Base-by-base conservation (phyloP, 1,140 invertebrate species). In the Anthonomus grandis region DNA sequence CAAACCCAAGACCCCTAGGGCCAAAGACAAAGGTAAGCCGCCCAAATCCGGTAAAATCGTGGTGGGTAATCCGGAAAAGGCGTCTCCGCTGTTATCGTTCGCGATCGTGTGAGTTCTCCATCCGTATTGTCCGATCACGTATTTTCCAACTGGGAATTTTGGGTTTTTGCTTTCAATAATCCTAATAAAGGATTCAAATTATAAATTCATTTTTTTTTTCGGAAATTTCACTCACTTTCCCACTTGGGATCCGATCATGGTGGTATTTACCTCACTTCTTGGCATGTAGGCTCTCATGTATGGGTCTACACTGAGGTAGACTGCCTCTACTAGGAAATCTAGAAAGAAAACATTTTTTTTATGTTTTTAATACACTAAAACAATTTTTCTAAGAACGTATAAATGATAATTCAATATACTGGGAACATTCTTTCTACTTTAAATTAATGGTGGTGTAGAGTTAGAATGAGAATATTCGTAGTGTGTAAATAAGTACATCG, bases 301-400 rank as follows among this genome's bases (percentile, higher is more conserved):
- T 22, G 86, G 85, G 70, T 88, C 86, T 3, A 87, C 84, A 51
- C 84, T 86, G 2, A 86, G 62, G 62, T 80, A 86, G 63, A 84
- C 78, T 6, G 85, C 84, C 76, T 87, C 74, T 12, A 78, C 74
- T 27, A 86, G 70, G 65, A 82, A 80, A 71, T 88, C 69, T 70
- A 19, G 1, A 63, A 56, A 58, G 10, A 23, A 31, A n/a, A n/a
- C n/a, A n/a, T n/a, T n/a, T n/a, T n/a, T n/a, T 6, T 6, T n/a
- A n/a, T 6, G 27, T 8, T 6, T n/a, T 8, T 8, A 31, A 6
- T 31, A 8, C n/a, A n/a, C n/a, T n/a, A n/a, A n/a, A n/a, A n/a
- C n/a, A n/a, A n/a, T n/a, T n/a, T n/a, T n/a, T n/a, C n/a, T n/a
- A n/a, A n/a, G n/a, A n/a, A n/a, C n/a, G n/a, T n/a, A n/a, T n/a